Evolutionary conservation across 2,797 vertebrate species (phyloP).

Genomic region (Huso huso): DNA sequence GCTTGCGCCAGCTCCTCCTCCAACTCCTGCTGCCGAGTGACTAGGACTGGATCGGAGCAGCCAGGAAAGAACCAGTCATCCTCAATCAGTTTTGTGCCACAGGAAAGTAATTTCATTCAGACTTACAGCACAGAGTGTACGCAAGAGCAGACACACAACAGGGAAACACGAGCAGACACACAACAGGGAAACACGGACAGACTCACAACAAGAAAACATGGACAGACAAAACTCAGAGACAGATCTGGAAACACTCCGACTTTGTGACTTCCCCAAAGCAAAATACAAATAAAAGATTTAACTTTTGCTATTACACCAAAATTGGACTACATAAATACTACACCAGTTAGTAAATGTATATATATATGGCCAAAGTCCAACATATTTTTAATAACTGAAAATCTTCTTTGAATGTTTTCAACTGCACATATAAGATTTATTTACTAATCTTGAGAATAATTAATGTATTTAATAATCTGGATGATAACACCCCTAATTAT

Average conservation of each 20-base stretch:
- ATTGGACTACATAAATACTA: too few relatives aligned
- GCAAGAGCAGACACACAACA: slow-evolving; percentile 23
- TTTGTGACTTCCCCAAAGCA: slow-evolving; percentile 41
- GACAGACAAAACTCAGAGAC: slow-evolving; percentile 3
- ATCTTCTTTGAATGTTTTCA: too few relatives aligned
- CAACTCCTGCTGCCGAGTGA: slow-evolving; percentile 87
- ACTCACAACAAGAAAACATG: slow-evolving; percentile 8
- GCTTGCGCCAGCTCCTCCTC: slow-evolving; percentile 83
- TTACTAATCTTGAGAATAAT: too few relatives aligned
- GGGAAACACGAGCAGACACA: slow-evolving; percentile 3
- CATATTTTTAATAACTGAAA: too few relatives aligned
- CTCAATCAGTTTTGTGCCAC: slow-evolving; percentile 99
- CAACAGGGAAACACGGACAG: background rate
- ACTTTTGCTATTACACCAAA: too few relatives aligned
- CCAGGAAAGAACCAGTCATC: slow-evolving; percentile 99
- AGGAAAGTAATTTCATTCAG: slow-evolving; percentile 61
- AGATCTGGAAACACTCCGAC: slow-evolving; percentile 18
- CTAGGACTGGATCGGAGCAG: slow-evolving; percentile 94
- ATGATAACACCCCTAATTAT: too few relatives aligned
- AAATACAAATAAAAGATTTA: slow-evolving; percentile 1
- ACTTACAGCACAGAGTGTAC: slow-evolving; percentile 2
- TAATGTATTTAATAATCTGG: too few relatives aligned
- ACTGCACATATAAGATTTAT: too few relatives aligned
- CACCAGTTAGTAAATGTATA: too few relatives aligned
- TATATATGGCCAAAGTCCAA: too few relatives aligned